Evolutionary conservation across 53 echinoderm and acorn worm species (phyloP).

Genomic region (Crossaster papposus): DNA sequence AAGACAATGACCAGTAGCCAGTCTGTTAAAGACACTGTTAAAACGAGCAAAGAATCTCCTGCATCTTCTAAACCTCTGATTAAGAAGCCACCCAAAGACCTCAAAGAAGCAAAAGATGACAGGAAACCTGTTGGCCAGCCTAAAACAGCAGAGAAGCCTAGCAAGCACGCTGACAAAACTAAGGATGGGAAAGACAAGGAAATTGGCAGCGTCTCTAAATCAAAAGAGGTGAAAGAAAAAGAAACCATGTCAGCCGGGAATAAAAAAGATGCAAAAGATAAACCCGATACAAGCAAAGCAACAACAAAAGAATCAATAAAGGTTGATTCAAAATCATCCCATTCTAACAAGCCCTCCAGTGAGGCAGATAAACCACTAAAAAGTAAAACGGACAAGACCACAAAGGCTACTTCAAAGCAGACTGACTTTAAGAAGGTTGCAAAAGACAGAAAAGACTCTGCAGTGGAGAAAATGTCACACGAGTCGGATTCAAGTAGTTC

Average conservation of each 20-base stretch:
- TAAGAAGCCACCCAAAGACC: constrained; percentile 37
- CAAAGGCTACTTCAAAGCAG: constrained; percentile 16
- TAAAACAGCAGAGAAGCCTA: constrained; percentile 34
- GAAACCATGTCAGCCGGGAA: constrained; percentile 34
- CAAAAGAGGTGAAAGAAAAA: constrained; percentile 56
- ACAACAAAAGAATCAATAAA: constrained; percentile 31
- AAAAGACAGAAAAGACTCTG: constrained; percentile 40
- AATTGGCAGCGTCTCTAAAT: background rate
- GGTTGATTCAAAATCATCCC: constrained; percentile 41
- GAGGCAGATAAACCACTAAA: constrained; percentile 36
- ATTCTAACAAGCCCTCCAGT: constrained; percentile 3
- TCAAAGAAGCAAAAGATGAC: constrained; percentile 44
- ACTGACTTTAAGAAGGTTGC: constrained; percentile 6
- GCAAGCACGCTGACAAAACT: constrained; percentile 14
- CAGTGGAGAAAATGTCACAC: background rate
- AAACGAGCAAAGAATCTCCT: constrained; percentile 46
- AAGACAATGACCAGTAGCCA: constrained; percentile 25
- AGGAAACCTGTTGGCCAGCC: constrained; percentile 25
- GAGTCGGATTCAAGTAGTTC: constrained; percentile 38
- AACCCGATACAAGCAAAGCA: constrained; percentile 19
- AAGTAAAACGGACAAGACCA: constrained; percentile 23
- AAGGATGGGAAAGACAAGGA: constrained; percentile 54
- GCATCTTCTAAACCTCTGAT: constrained; percentile 23
- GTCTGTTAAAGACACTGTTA: constrained; percentile 50
- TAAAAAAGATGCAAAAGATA: constrained; percentile 49